Evolutionary conservation across 2,113 vertebrate species (phyloP).

Genomic region (Myotis brandtii): DNA sequence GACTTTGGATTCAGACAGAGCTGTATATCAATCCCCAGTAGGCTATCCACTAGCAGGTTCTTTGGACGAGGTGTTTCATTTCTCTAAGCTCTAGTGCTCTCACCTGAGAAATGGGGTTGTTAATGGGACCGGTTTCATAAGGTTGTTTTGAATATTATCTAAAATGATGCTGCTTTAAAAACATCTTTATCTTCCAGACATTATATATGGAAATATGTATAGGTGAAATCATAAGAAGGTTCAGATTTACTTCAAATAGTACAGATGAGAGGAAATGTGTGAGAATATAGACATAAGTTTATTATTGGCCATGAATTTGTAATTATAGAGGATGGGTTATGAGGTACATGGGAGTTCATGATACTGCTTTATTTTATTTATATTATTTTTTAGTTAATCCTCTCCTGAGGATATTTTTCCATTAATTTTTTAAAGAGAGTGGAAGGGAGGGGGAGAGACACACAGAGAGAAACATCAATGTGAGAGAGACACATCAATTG

Average conservation of each 20-base stretch:
- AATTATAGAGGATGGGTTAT: not conserved
- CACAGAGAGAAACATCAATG: too few relatives aligned
- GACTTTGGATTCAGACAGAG: not conserved
- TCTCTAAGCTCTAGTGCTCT: not conserved
- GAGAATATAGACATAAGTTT: not conserved
- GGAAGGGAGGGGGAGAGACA: too few relatives aligned
- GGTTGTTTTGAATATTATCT: not conserved
- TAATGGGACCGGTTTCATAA: not conserved
- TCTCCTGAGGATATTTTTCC: too few relatives aligned
- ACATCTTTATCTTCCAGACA: not conserved
- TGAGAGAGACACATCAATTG: too few relatives aligned
- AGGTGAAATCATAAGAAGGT: not conserved
- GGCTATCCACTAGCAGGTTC: not conserved
- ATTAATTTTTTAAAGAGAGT: too few relatives aligned
- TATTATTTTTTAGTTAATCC: too few relatives aligned
- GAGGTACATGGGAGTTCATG: not conserved
- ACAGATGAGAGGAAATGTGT: not conserved
- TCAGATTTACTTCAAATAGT: not conserved
- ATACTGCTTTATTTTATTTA: not conserved
- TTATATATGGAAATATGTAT: not conserved
- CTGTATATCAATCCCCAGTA: not conserved
- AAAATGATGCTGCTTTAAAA: conserved; percentile 1
- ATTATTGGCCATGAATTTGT: not conserved
- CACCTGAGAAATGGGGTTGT: not conserved
- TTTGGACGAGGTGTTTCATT: not conserved